phyloP scores from a whole-genome alignment of 2,113 vertebrate genomes.

The Urocolius indicus region DNA sequence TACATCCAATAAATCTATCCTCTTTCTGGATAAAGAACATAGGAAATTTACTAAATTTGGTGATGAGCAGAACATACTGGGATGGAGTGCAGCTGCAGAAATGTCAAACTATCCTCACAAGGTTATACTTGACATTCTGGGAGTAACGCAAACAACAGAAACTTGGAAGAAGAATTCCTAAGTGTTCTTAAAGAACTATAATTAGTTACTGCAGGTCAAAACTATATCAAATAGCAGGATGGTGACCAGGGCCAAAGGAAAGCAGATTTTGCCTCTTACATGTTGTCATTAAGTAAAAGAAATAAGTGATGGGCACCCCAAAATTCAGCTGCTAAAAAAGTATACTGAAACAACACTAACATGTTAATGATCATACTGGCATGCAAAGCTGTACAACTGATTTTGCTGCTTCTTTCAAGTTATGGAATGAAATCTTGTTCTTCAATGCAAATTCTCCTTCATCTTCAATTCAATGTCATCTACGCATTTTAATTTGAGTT shows the following conservation, averaged over 20 bases:
- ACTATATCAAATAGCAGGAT: background rate
- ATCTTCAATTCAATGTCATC: background rate
- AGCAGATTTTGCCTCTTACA: background rate
- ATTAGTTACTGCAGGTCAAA: slow-evolving; percentile 21
- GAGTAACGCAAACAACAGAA: slow-evolving; percentile 49
- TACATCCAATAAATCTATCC: slow-evolving; percentile 8
- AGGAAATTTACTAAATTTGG: slow-evolving; percentile 29
- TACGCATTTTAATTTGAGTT: background rate
- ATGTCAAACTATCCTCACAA: slow-evolving; percentile 58
- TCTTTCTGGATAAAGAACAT: slow-evolving; percentile 49
- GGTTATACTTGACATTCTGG: slow-evolving; percentile 51
- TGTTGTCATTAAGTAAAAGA: background rate
- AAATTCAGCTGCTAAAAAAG: background rate
- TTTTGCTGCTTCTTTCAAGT: background rate
- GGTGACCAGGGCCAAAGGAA: background rate
- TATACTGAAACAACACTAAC: background rate
- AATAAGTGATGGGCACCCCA: background rate
- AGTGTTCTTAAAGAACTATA: background rate
- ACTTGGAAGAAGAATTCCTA: slow-evolving; percentile 33
- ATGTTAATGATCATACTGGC: background rate
- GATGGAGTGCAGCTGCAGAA: slow-evolving; percentile 54
- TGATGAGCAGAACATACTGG: slow-evolving; percentile 7
- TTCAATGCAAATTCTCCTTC: background rate
- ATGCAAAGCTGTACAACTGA: background rate
- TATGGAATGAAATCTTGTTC: background rate